These are phyloP conservation scores for Garrulus glandarius DNA, from an alignment of 2,797 vertebrate genomes.

Conservation along the genomic window DNA sequence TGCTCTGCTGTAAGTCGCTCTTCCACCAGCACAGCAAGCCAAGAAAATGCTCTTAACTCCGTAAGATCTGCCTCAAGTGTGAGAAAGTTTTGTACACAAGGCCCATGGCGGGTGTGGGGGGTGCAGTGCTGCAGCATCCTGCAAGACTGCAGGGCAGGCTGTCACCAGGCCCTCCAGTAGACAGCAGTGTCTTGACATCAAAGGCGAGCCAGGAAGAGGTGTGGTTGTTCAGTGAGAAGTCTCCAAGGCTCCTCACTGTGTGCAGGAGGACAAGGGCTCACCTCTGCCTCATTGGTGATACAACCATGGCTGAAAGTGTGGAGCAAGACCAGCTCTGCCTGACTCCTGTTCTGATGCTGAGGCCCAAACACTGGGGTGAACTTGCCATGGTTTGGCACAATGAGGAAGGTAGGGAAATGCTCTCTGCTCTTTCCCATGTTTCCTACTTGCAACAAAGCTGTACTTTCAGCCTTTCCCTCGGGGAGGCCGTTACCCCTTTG, in stretches of 20 bases:
- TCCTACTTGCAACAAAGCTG: background rate
- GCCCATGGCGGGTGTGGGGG: background rate
- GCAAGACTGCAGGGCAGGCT: background rate
- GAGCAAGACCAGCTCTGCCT: background rate
- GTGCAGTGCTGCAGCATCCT: background rate
- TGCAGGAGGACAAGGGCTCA: background rate
- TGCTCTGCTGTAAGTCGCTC: constrained; percentile 34
- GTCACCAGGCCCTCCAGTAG: background rate
- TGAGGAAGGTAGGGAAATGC: background rate
- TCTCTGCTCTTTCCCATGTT: background rate
- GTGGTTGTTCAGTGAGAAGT: background rate
- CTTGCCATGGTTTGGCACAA: background rate
- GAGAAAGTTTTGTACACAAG: background rate
- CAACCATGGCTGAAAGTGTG: accelerated
- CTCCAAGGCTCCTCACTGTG: background rate
- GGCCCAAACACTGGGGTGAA: background rate
- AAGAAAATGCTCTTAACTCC: constrained; percentile 27
- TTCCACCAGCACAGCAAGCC: constrained; percentile 11
- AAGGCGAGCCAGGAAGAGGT: background rate
- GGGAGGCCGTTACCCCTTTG: background rate
- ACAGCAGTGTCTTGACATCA: background rate
- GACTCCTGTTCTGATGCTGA: background rate
- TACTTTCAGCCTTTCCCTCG: background rate
- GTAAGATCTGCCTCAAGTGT: background rate
- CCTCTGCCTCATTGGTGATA: background rate